Evolutionary conservation across 2,888 invertebrate species (phyloP), one percentile per base, ranked within the genome.

Genomic region (Chouioia cunea): DNA sequence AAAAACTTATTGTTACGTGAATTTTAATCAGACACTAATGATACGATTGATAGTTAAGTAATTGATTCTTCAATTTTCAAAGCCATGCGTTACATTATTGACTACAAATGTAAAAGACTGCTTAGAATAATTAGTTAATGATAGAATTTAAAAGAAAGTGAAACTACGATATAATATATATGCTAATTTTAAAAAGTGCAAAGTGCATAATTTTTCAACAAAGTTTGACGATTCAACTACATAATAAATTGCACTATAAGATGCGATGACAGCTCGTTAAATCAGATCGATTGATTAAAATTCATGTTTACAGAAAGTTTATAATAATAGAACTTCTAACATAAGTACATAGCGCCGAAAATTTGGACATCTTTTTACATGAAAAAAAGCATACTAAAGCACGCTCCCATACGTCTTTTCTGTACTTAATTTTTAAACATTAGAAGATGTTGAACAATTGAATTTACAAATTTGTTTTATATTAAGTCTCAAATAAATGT

Each of bases 271-370:
- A 12, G 48, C 47, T 50, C 50, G 4, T n/a, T 27, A 48, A 53
- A 23, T 63, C 64, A 59, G n/a, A n/a, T n/a, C 15, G 43, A 59
- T 47, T 59, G 70, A 70, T 70, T 59, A 70, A 70, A 70, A 65
- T 70, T 70, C 70, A 70, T 54, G 63, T 69, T 57, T 44, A 63
- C 15, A 69, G 12, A 27, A 59, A 59, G 63, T 69, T 57, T 44
- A 63, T 10, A 69, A 27, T 46, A 64, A 53, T 53, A 22, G 36
- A 14, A 53, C 64, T 59, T 53, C 16, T 54, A 57, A 46, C 12
- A 70, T 59, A 58, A 52, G 53, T 59, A 52, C 46, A 44, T 47
- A 47, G 18, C 18, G 52, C 58, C 15, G 15, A 48, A 58, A 43
- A 20, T 53, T 52, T 58, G 20, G 62, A 62, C 50, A 18, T 54